A percentile compares a stretch with the other conserved stretches of the same genome.
Evolutionary conservation across 1,140 invertebrate species (phyloP).

Genomic region (Drosophila fuyamai): DNA sequence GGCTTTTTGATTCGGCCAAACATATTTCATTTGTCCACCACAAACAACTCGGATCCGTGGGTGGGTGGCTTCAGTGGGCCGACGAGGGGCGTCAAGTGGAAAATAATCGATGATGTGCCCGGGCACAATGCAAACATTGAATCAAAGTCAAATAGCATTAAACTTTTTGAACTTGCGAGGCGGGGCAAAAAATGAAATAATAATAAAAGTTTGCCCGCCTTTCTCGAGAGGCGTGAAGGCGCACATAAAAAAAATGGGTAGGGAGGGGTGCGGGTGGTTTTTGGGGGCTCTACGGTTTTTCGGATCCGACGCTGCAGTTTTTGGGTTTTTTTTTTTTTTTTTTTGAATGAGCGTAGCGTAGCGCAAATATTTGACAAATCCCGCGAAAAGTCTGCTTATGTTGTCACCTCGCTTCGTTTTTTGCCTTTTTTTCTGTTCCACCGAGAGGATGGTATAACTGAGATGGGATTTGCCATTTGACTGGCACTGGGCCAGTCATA

Average conservation of each 20-base stretch:
- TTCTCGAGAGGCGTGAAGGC: conserved; percentile 57
- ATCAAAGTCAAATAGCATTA: conserved; percentile 82
- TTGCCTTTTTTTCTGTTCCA: neutral
- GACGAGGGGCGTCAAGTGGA: conserved; percentile 40
- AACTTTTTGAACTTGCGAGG: conserved; percentile 75
- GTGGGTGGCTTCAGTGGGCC: conserved; percentile 8
- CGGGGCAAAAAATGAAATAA: conserved; percentile 51
- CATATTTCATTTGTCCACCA: conserved; percentile 56
- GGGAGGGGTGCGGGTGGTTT: conserved; percentile 20
- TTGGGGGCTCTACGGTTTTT: conserved; percentile 28
- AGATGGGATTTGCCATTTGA: conserved; percentile 22
- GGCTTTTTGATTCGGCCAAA: conserved; percentile 50
- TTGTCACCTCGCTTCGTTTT: conserved; percentile 65
- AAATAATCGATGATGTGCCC: conserved; percentile 72
- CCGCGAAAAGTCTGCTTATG: conserved; percentile 80
- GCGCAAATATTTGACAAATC: conserved; percentile 82
- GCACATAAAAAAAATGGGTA: conserved; percentile 10
- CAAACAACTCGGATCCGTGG: conserved; percentile 37
- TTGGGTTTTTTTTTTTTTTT: conserved; percentile 7
- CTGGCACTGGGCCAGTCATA: conserved; percentile 50
- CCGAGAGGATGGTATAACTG: neutral
- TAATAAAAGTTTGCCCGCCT: conserved; percentile 54
- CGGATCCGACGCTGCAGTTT: conserved; percentile 38
- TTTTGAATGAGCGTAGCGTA: conserved; percentile 72
- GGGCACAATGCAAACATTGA: conserved; percentile 76